Evolutionary conservation across 2,888 invertebrate genomes (phyloP), one percentile per base, ranked within the genome.

Genomic region (Charanyca ferruginea): DNA sequence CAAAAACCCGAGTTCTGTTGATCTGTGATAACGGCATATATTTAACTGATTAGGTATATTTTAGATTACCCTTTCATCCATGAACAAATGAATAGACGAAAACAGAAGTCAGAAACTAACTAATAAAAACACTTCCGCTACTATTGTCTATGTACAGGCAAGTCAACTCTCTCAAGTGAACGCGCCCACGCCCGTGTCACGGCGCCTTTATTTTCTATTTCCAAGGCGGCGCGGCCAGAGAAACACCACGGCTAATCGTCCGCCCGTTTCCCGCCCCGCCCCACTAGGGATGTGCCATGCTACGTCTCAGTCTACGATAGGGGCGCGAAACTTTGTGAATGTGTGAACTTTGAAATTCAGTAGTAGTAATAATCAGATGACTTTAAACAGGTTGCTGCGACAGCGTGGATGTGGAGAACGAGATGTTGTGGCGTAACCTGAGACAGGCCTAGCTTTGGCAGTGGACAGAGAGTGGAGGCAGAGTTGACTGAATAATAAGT

Each of bases 171-270:
- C 80, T 28, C 59, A 7, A 80, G 60, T 68, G 70, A 87, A 89
- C 83, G 80, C 66, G 71, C 77, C 83, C 76, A 62, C 80, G 87
- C 80, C 86, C 88, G 85, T 91, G 93, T 92, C 91, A 90, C 88
- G 88, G 81, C 85, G 90, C 90, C 91, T 93, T 93, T 94, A 93
- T 94, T 94, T 94, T 94, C 94, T 93, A 93, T 94, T 93, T 94
- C 91, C 90, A 91, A 91, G 93, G 90, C 91, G 89, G 85, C 66
- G 87, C 84, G 86, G 85, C 86, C 87, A 87, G 90, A 88, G 93
- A 90, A 91, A 92, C 93, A 90, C 91, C 90, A 85, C 90, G 87
- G 92, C 93, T 94, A 94, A 94, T 94, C 93, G 93, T 85, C 91
- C 90, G 88, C 92, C 91, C 88, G 89, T 87, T 87, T 83, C 90